These are phyloP conservation scores for Parauchenoglanis ngamensis DNA, from an alignment of 2,797 vertebrate genomes.

Conservation along the genomic window DNA sequence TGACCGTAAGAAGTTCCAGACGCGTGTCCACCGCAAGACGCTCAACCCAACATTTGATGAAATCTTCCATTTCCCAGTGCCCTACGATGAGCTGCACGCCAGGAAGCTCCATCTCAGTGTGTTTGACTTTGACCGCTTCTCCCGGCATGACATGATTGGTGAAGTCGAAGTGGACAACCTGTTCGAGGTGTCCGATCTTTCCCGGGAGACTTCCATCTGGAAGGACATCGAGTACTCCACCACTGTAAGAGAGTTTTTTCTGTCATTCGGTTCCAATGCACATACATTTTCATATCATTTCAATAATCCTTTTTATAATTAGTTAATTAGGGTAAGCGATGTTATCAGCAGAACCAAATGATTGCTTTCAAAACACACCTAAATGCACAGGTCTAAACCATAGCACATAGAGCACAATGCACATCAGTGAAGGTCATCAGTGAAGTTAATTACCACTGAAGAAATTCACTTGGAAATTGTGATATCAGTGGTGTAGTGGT, in stretches of 20 bases:
- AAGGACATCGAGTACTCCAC: conserved; percentile 96
- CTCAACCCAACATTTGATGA: conserved; percentile 94
- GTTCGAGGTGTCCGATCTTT: conserved; percentile 91
- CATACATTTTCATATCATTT: not conserved
- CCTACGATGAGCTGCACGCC: conserved; percentile 87
- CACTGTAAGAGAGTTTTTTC: conserved; percentile 79
- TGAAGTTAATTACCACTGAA: conserved; percentile 13
- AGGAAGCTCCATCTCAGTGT: conserved; percentile 96
- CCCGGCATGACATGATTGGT: conserved; percentile 96
- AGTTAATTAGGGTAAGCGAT: not conserved
- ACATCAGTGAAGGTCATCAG: not conserved
- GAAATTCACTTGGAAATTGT: conserved; percentile 13
- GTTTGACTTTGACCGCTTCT: conserved; percentile 97
- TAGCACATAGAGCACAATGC: not conserved
- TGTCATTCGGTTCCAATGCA: not conserved
- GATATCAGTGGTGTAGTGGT: too few relatives aligned
- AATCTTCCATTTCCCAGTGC: conserved; percentile 93
- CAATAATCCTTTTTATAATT: not conserved
- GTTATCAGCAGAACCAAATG: not conserved
- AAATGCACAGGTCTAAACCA: not conserved
- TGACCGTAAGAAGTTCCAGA: conserved; percentile 98
- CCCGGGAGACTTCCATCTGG: conserved; percentile 93
- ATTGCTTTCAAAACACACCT: not conserved
- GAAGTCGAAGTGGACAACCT: conserved; percentile 96
- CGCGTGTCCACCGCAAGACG: conserved; percentile 94